phyloP scores from a whole-genome alignment of 2,797 vertebrate genomes.

The Platalea minor region DNA sequence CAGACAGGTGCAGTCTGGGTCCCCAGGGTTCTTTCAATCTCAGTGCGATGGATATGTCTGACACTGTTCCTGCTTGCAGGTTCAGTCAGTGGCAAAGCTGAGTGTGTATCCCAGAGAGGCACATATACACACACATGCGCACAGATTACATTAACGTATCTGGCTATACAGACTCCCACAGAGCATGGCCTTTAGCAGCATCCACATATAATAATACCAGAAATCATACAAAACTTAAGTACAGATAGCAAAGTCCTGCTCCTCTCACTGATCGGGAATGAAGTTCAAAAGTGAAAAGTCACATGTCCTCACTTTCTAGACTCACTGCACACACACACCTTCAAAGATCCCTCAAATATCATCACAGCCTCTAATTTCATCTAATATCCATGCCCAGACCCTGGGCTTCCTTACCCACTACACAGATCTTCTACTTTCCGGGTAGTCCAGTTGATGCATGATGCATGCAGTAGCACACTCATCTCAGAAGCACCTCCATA shows the following conservation, averaged over 20 bases:
- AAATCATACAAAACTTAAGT: not conserved
- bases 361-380: not conserved
- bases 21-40: not conserved
- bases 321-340: not conserved
- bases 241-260: not conserved
- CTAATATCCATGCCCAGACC: not conserved
- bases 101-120: not conserved
- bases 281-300: not conserved
- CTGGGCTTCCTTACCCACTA: not conserved
- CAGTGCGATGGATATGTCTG: not conserved
- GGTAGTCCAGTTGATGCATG: not conserved
- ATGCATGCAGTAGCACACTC: not conserved
- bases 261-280: not conserved
- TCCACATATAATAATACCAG: not conserved
- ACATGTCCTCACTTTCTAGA: not conserved
- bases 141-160: not conserved
- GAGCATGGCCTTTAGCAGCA: not conserved
- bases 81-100: not conserved
- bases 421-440: not conserved
- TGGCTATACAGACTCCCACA: not conserved
- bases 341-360: not conserved
- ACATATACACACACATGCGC: not conserved
- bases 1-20: not conserved
- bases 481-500: not conserved
- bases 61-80: not conserved